Evolutionary conservation across 2,888 invertebrate genomes (phyloP).

Genomic region (Stenchaetothrips biformis): DNA sequence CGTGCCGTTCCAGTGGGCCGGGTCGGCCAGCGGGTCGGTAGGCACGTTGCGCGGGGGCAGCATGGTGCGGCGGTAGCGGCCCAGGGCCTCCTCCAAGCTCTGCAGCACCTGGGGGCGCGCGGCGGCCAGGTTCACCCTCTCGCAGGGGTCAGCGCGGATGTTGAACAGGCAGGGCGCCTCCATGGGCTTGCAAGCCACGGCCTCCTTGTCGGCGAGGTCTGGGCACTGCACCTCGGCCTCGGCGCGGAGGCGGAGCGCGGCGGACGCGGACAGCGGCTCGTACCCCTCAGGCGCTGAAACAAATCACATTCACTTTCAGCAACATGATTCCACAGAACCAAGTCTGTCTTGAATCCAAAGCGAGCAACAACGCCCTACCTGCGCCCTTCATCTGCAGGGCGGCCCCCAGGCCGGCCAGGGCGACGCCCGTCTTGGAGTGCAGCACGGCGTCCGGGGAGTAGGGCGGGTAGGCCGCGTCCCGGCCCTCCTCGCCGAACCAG

Average conservation of each 20-base stretch:
- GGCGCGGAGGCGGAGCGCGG: constrained; percentile 40
- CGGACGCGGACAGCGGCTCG: constrained; percentile 38
- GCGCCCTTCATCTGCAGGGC: constrained; percentile 46
- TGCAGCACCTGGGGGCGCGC: constrained; percentile 45
- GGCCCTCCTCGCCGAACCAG: constrained; percentile 49
- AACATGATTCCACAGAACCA: not conserved
- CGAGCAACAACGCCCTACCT: constrained; percentile 28
- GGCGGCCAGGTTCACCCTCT: constrained; percentile 48
- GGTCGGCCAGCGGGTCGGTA: constrained; percentile 50
- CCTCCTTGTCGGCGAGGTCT: not conserved
- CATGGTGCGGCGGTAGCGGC: constrained; percentile 46
- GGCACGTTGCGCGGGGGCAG: constrained; percentile 48
- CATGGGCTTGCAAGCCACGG: constrained; percentile 42
- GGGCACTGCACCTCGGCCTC: constrained; percentile 41
- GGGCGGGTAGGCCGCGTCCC: constrained; percentile 41
- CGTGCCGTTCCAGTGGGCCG: constrained; percentile 51
- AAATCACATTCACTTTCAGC: not conserved
- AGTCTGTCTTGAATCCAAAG: constrained; percentile 2
- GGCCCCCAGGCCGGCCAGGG: constrained; percentile 50
- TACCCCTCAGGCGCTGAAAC: constrained; percentile 32
- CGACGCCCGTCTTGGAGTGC: constrained; percentile 47
- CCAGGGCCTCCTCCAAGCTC: constrained; percentile 48
- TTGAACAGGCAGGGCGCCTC: constrained; percentile 46
- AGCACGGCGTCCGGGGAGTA: constrained; percentile 49
- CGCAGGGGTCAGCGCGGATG: constrained; percentile 46